phyloP scores from a whole-genome alignment of 2,888 invertebrate species.

The Andrena camellia region DNA sequence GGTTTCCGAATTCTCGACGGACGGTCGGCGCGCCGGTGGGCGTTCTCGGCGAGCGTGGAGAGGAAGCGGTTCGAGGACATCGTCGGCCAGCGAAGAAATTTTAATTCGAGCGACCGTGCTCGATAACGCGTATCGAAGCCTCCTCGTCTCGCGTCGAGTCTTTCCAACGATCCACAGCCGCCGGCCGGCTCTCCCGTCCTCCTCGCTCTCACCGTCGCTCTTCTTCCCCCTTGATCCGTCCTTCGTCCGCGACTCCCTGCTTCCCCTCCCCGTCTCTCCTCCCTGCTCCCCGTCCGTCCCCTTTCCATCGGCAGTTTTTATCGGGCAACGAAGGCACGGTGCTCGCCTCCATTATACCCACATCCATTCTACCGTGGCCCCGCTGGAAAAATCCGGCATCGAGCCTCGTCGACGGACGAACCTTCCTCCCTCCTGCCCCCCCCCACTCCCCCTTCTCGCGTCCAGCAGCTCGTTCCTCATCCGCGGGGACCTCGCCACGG shows the following conservation, averaged over 20 bases:
- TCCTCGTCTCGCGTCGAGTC: conserved; percentile 68
- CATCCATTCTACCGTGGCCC: conserved; percentile 72
- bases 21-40: conserved; percentile 16
- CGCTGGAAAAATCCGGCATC: conserved; percentile 73
- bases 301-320: conserved; percentile 74
- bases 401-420: conserved; percentile 65
- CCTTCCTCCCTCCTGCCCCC: conserved; percentile 22
- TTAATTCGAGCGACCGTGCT: conserved; percentile 72
- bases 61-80: conserved; percentile 58
- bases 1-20: conserved; percentile 31
- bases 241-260: conserved; percentile 14
- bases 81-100: conserved; percentile 66
- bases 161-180: conserved; percentile 58
- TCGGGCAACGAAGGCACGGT: conserved; percentile 74
- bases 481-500: conserved; percentile 39
- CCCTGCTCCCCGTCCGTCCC: conserved; percentile 42
- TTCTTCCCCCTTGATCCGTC: conserved; percentile 30
- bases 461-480: conserved; percentile 40
- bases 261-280: conserved; percentile 36
- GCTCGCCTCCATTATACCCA: conserved; percentile 75
- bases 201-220: conserved; percentile 12
- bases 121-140: conserved; percentile 75
- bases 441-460: conserved; percentile 15
- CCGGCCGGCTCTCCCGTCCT: conserved; percentile 31
- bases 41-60: conserved; percentile 52